These are phyloP conservation scores for Dicentrarchus labrax DNA, from an alignment of 2,113 vertebrate genomes.

Conservation along the genomic window DNA sequence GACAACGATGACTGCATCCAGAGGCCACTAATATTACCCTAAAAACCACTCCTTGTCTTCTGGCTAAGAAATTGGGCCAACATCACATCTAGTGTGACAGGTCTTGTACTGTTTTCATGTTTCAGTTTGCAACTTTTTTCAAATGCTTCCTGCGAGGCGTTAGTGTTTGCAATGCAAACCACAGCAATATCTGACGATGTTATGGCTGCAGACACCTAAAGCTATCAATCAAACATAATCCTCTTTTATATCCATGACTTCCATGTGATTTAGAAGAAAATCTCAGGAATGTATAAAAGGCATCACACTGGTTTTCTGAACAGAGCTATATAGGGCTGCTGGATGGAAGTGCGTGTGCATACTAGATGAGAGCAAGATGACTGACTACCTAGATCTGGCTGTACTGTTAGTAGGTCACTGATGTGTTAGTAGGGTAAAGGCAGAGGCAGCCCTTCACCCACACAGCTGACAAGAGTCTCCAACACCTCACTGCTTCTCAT, in stretches of 20 bases:
- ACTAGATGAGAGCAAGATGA: constrained; percentile 39
- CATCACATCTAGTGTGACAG: constrained; percentile 27
- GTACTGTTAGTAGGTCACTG: constrained; percentile 30
- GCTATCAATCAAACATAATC: constrained; percentile 23
- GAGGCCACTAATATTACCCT: constrained; percentile 25
- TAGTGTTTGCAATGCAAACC: constrained; percentile 42
- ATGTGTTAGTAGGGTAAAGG: constrained; percentile 46
- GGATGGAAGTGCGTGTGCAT: constrained; percentile 16
- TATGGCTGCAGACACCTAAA: constrained; percentile 15
- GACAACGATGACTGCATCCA: constrained; percentile 24
- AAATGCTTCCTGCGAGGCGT: constrained; percentile 21
- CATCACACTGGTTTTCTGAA: constrained; percentile 11
- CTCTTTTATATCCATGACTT: constrained; percentile 14
- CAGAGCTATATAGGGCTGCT: background rate
- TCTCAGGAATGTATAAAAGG: constrained; percentile 40
- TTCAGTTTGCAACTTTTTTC: constrained; percentile 10
- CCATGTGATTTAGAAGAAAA: constrained; percentile 21
- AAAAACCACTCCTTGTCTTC: constrained; percentile 39
- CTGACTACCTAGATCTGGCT: constrained; percentile 23
- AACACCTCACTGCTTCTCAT: constrained; percentile 71
- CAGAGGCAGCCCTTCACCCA: constrained; percentile 30
- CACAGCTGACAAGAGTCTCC: constrained; percentile 53
- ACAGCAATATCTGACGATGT: constrained; percentile 13
- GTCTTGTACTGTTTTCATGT: background rate
- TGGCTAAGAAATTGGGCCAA: constrained; percentile 33